Evolutionary conservation across 2,888 invertebrate species (phyloP).

Genomic region (Xanthia togata): DNA sequence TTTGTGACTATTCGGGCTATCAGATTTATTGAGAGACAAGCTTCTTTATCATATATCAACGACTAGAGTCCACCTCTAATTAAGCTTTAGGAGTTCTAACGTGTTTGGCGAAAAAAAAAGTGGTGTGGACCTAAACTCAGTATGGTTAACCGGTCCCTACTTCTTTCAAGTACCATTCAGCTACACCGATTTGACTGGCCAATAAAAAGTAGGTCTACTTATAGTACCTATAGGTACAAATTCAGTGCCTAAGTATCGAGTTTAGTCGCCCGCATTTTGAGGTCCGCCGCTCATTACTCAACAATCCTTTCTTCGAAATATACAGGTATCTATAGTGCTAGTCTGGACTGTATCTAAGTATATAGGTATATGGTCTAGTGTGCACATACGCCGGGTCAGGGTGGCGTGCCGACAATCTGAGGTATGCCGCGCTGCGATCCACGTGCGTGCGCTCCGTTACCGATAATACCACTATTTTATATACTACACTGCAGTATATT

Average conservation of each 20-base stretch:
- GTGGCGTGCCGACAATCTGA: slow-evolving; percentile 65
- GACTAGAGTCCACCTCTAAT: neutral
- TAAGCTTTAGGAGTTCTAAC: neutral
- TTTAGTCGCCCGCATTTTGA: slow-evolving; percentile 10
- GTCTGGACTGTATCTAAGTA: slow-evolving; percentile 17
- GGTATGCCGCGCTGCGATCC: slow-evolving; percentile 61
- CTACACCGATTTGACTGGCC: neutral
- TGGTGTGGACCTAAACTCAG: too few relatives aligned
- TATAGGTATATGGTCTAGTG: slow-evolving; percentile 38
- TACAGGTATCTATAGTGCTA: neutral
- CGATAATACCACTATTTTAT: slow-evolving; percentile 31
- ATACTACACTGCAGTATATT: neutral
- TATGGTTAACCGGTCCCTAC: neutral
- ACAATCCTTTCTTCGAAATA: slow-evolving; percentile 15
- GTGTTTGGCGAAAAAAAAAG: neutral
- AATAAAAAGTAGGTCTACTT: neutral
- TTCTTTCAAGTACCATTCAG: neutral
- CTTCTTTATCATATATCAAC: neutral
- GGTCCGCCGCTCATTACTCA: slow-evolving; percentile 3
- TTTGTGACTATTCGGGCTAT: slow-evolving; percentile 27
- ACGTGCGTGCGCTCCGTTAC: slow-evolving; percentile 50
- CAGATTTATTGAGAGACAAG: slow-evolving; percentile 9
- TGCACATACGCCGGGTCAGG: slow-evolving; percentile 52
- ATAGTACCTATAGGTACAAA: neutral
- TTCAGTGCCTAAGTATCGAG: slow-evolving; percentile 3